These are phyloP conservation scores for Glossophaga mutica DNA, from an alignment of 2,797 vertebrate species.

Conservation along the genomic window DNA sequence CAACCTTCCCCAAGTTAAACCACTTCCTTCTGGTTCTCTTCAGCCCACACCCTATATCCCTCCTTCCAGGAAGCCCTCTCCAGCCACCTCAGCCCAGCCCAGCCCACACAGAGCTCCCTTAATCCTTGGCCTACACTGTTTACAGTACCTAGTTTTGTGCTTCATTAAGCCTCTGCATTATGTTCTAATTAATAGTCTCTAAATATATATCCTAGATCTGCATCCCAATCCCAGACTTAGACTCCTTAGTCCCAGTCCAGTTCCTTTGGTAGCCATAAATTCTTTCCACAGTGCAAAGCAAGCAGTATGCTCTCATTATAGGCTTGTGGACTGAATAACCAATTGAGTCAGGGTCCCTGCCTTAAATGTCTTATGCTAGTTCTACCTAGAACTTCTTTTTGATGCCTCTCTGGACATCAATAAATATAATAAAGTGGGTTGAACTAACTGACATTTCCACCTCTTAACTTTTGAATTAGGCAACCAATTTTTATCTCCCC, in stretches of 20 bases:
- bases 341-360: background rate
- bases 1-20: background rate
- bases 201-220: background rate
- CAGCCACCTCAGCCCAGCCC: background rate
- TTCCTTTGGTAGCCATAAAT: background rate
- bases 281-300: background rate
- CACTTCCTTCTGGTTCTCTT: background rate
- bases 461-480: constrained; percentile 48
- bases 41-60: background rate
- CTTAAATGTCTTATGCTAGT: background rate
- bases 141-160: background rate
- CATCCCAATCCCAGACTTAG: background rate
- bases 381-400: constrained; percentile 33
- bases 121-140: background rate
- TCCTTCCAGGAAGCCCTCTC: background rate
- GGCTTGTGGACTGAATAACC: constrained; percentile 3
- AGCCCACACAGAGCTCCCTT: background rate
- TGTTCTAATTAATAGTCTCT: constrained; percentile 1
- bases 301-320: background rate
- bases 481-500: constrained; percentile 45
- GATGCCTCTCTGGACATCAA: background rate
- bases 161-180: constrained; percentile 18
- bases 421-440: constrained; percentile 3
- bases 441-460: constrained; percentile 56
- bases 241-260: background rate